Conservation (phyloP, 2,888 invertebrate genomes). For the Diabrotica balteata region DNA sequence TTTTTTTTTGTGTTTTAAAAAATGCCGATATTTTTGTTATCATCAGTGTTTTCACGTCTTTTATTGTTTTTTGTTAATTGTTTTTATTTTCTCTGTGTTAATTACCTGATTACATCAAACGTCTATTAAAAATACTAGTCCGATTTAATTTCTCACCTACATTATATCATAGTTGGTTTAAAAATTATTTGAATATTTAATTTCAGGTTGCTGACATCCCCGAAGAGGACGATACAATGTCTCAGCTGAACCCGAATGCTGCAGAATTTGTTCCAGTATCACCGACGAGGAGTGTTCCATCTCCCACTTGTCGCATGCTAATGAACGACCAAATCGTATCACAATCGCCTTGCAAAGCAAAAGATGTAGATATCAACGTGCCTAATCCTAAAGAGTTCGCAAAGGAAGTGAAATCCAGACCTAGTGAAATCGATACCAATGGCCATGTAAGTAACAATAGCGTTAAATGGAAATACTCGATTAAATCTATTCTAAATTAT, state of each 20-base stretch:
- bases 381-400: conserved; percentile 71
- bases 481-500: no score
- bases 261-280: conserved; percentile 82
- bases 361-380: conserved; percentile 65
- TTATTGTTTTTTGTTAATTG: no score
- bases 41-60: no score
- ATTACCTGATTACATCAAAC: no score
- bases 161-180: no score
- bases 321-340: conserved; percentile 64
- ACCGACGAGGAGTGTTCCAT: conserved; percentile 64
- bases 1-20: no score
- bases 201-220: conserved; percentile 50
- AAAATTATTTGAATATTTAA: no score
- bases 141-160: no score
- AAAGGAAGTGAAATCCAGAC: conserved; percentile 69
- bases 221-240: conserved; percentile 69
- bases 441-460: conserved; percentile 58
- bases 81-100: no score
- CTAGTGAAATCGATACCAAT: conserved; percentile 66
- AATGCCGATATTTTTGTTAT: no score
- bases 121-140: no score
- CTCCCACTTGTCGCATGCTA: conserved; percentile 56
- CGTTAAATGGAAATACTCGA: not conserved
- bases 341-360: conserved; percentile 76
- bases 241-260: conserved; percentile 83